Conservation (phyloP, 2,888 invertebrate genomes). For the Cotesia congregata region DNA sequence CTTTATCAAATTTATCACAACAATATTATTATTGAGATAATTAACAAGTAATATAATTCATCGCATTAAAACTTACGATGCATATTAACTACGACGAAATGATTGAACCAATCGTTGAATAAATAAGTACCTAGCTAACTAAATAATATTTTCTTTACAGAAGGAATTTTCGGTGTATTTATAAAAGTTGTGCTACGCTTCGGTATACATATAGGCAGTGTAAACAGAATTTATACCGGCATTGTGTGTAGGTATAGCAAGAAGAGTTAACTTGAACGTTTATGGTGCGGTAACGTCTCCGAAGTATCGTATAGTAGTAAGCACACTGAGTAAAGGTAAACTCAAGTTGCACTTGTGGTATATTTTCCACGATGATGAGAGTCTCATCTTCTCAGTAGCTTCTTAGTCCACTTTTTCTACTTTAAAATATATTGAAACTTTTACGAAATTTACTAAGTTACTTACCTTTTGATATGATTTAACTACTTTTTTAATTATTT, state of each 20-base stretch:
- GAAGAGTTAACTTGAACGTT: conserved; percentile 22
- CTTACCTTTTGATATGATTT: conserved; percentile 11
- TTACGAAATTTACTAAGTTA: neutral
- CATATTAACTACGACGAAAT: too few species aligned
- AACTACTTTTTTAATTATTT: conserved; percentile 10
- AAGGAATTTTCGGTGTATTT: neutral
- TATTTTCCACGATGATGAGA: conserved; percentile 21
- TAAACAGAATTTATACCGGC: neutral
- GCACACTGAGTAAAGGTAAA: conserved; percentile 29
- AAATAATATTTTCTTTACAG: neutral
- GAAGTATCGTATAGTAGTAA: conserved; percentile 11
- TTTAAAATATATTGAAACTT: neutral
- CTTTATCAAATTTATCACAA: neutral
- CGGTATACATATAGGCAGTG: neutral
- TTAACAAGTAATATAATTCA: neutral
- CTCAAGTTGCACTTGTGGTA: conserved; percentile 35
- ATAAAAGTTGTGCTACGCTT: neutral
- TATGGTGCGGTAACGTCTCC: conserved; percentile 26
- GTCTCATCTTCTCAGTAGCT: conserved; percentile 13
- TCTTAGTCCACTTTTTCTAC: neutral
- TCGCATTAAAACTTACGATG: neutral
- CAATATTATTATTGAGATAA: neutral
- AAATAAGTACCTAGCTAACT: too few species aligned
- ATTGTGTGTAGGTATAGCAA: conserved; percentile 4
- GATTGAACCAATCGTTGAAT: too few species aligned